Percentiles rank a stretch among this genome's conserved stretches.
These are phyloP conservation scores for Eilema sororculum DNA, from an alignment of 2,888 invertebrate species.

Conservation along the genomic window DNA sequence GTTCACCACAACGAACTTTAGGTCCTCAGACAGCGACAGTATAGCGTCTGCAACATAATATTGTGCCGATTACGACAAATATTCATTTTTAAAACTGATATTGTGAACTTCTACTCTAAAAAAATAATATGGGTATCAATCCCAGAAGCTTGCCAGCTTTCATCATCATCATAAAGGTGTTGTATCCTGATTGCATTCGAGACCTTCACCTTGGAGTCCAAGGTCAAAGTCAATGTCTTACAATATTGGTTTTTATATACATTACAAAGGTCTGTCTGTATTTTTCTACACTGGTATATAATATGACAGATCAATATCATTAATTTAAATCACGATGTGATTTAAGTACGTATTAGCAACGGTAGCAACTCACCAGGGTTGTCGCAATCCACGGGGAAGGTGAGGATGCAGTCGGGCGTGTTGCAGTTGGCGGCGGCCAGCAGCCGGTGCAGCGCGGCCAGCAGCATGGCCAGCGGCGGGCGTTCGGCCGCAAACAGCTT, in stretches of 20 bases:
- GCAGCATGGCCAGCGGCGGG: constrained; percentile 82
- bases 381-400: constrained; percentile 78
- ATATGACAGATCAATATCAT: neutral
- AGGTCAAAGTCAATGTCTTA: too few relatives aligned
- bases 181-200: too few relatives aligned
- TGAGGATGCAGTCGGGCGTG: constrained; percentile 86
- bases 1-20: constrained; percentile 53
- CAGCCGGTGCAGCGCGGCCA: constrained; percentile 79
- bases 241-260: too few relatives aligned
- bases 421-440: constrained; percentile 69
- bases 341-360: neutral
- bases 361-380: constrained; percentile 39
- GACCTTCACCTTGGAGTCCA: too few relatives aligned
- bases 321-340: neutral
- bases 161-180: too few relatives aligned
- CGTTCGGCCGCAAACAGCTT: constrained; percentile 87
- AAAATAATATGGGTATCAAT: too few relatives aligned
- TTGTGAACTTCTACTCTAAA: too few relatives aligned
- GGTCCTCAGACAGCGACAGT: constrained; percentile 54
- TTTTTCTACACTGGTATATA: too few relatives aligned
- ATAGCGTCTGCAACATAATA: constrained; percentile 49
- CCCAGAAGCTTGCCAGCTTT: too few relatives aligned
- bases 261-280: too few relatives aligned
- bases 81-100: too few relatives aligned
- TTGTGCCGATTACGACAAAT: too few relatives aligned